Evolutionary conservation across 2,888 invertebrate species (phyloP).

Genomic region (Nomada flava): DNA sequence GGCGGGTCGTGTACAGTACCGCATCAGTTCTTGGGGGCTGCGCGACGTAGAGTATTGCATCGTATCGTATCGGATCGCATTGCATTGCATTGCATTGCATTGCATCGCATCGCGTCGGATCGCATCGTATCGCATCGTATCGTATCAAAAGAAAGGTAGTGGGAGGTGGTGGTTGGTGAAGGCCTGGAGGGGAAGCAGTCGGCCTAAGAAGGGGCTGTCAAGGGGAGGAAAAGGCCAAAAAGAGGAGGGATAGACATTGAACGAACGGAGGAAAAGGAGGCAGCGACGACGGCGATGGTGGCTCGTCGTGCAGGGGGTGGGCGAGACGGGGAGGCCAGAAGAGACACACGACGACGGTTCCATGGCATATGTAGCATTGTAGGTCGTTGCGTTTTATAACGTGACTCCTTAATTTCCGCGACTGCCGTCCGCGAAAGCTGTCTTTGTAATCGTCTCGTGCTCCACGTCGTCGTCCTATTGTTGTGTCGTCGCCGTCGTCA

Average conservation of each 20-base stretch:
- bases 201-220: conserved; percentile 71
- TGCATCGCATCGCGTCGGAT: conserved; percentile 19
- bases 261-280: conserved; percentile 63
- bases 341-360: conserved; percentile 71
- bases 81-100: conserved; percentile 5
- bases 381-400: conserved; percentile 83
- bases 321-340: conserved; percentile 56
- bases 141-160: conserved; percentile 30
- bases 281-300: conserved; percentile 51
- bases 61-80: conserved; percentile 6
- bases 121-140: background rate
- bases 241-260: conserved; percentile 59
- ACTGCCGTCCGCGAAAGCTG: conserved; percentile 18
- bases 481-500: background rate
- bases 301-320: conserved; percentile 49
- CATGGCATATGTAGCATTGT: conserved; percentile 81
- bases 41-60: background rate
- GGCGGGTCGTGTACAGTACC: conserved; percentile 14
- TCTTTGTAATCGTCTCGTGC: background rate
- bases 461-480: background rate
- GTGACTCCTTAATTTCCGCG: conserved; percentile 79
- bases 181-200: conserved; percentile 60
- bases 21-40: conserved; percentile 21
- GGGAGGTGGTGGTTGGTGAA: conserved; percentile 60
- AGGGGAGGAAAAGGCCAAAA: conserved; percentile 66